phyloP scores from a whole-genome alignment of 2,888 invertebrate genomes.

The Brachyptera risi region DNA sequence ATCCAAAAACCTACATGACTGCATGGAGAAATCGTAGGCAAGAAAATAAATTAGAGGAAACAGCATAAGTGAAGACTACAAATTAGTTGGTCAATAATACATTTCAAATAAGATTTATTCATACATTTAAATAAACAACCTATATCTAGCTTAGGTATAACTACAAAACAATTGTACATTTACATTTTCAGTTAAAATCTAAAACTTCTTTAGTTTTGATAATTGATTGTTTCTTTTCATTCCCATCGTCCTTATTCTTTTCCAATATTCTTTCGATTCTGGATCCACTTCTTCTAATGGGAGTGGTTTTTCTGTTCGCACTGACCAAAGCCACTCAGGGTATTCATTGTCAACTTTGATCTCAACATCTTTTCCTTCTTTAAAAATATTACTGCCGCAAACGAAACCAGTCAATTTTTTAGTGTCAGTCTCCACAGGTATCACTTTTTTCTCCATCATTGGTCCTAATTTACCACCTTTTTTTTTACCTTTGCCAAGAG shows the following conservation, averaged over 20 bases:
- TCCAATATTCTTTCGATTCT: slow-evolving; percentile 77
- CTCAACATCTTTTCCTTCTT: slow-evolving; percentile 73
- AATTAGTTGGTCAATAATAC: too few relatives aligned
- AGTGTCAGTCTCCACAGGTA: slow-evolving; percentile 84
- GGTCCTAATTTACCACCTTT: slow-evolving; percentile 59
- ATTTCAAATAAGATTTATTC: neutral
- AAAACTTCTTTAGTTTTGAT: slow-evolving; percentile 58
- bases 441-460: slow-evolving; percentile 61
- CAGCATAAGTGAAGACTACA: neutral
- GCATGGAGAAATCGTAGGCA: slow-evolving; percentile 69
- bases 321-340: slow-evolving; percentile 87
- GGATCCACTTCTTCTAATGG: slow-evolving; percentile 73
- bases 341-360: slow-evolving; percentile 74
- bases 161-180: neutral
- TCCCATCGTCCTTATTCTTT: slow-evolving; percentile 60
- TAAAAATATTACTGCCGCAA: slow-evolving; percentile 81
- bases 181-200: slow-evolving; percentile 31
- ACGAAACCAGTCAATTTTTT: slow-evolving; percentile 68
- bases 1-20: slow-evolving; percentile 72
- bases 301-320: slow-evolving; percentile 56
- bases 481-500: slow-evolving; percentile 48
- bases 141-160: neutral
- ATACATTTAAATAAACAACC: too few relatives aligned
- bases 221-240: slow-evolving; percentile 61
- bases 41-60: slow-evolving; percentile 1